Evolutionary conservation across 1,140 invertebrate genomes (phyloP).

Genomic region (Stegodyphus mimosarum): DNA sequence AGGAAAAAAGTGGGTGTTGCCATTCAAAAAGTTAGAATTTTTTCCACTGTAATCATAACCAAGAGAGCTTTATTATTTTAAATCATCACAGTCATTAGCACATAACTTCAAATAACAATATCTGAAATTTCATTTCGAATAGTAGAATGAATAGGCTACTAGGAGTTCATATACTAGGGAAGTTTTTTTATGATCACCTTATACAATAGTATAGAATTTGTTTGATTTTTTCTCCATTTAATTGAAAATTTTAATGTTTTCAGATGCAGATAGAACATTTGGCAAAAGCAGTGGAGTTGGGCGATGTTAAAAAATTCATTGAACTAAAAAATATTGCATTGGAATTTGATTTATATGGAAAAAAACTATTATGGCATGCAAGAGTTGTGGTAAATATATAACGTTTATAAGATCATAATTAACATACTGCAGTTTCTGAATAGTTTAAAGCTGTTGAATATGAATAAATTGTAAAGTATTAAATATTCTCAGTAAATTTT

Average conservation of each 20-base stretch:
- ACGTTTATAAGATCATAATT: not conserved
- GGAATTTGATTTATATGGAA: slow-evolving; percentile 2
- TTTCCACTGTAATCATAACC: too few relatives aligned
- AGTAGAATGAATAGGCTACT: too few relatives aligned
- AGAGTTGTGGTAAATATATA: slow-evolving; percentile 31
- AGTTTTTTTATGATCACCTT: not conserved
- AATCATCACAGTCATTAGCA: too few relatives aligned
- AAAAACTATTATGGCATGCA: slow-evolving; percentile 32
- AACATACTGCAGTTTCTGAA: not conserved
- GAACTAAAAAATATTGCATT: not conserved
- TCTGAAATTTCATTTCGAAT: too few relatives aligned
- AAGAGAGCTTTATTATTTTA: too few relatives aligned
- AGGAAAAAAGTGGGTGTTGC: too few relatives aligned
- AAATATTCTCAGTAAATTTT: too few relatives aligned
- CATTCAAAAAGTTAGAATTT: too few relatives aligned
- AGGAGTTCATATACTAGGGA: too few relatives aligned
- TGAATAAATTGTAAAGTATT: too few relatives aligned
- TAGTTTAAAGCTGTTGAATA: too few relatives aligned
- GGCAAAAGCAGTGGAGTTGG: slow-evolving; percentile 9
- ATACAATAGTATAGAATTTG: not conserved
- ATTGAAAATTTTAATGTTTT: not conserved
- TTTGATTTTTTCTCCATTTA: not conserved
- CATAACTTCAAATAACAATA: too few relatives aligned
- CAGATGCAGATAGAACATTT: slow-evolving; percentile 12
- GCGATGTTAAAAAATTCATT: slow-evolving; percentile 5